Evolutionary conservation across 2,113 vertebrate genomes (phyloP), one percentile per base, ranked within the genome.

Genomic region (Lampris megalopsis): DNA sequence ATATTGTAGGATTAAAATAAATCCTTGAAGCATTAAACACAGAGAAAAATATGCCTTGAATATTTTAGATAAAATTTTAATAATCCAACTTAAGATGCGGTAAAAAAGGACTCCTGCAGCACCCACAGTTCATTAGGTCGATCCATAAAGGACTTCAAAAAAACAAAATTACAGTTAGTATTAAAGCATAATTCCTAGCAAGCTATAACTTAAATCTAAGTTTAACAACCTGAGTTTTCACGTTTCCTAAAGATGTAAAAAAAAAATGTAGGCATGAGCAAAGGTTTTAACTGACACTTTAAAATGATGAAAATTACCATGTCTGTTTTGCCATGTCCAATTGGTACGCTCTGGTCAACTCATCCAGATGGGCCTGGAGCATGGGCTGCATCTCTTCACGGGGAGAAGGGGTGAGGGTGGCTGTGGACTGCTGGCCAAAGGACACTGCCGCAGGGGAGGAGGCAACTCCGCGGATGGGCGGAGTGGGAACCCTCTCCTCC

Each of bases 341-440:
- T 88, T 99, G 98, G 91, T 99, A 99, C n/a, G 96, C 97, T 73
- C 97, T 94, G 11, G 97, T 99, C 79, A 99, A 85, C 87, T 99
- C 98, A 47, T 99, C 98, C 67, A 99, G 93, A 86, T 99, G 98
- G 70, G 97, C 95, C 63, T 99, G 98, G 52, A 99, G 95, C 96
- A 99, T 99, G 69, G 98, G 98, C 82, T 99, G 97, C 93, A 97
- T 96, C 88, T 99, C 98, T 24, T 99, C 98, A 42, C 96, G 91
- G 6, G 98, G 98, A 35, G 98, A 99, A 3, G 98, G 98, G 0
- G 98, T 99, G 3, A 99, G 95, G 5, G 98, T 99, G 77, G 97
- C 97, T 1, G 98, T 99, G 9, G 97, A 99, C 89, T 99, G 98
- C 79, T 99, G 97, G 2, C 98, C 98, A 75, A 99, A 99, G 66